These are phyloP conservation scores for Sebastes cheni DNA, from an alignment of 2,797 vertebrate species.

Conservation along the genomic window DNA sequence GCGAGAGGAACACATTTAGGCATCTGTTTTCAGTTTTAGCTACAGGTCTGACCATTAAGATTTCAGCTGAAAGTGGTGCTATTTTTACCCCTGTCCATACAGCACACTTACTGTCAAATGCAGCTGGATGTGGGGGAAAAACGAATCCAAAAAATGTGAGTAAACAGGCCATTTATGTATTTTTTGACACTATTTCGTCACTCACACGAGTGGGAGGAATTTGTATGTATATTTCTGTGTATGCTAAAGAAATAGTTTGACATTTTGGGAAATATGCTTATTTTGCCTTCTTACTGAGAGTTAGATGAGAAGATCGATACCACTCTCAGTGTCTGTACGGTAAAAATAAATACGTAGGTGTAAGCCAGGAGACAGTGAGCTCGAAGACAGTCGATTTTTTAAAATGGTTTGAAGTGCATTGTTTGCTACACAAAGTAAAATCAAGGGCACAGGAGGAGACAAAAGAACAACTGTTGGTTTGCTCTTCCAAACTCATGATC, in stretches of 20 bases:
- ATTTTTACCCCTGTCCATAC: constrained; percentile 16
- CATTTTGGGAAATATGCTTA: background rate
- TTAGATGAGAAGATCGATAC: background rate
- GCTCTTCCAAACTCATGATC: background rate
- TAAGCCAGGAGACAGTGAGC: background rate
- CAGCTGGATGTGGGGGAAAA: constrained; percentile 1
- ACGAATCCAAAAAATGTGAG: background rate
- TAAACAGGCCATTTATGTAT: background rate
- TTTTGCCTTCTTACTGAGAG: background rate
- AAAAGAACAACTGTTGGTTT: constrained; percentile 11
- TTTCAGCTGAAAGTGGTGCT: constrained; percentile 18
- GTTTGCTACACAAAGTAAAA: background rate
- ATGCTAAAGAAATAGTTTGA: background rate
- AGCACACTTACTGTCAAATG: constrained; percentile 38
- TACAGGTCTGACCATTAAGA: constrained; percentile 28
- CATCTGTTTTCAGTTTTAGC: constrained; percentile 39
- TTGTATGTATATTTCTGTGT: background rate
- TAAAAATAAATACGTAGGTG: background rate
- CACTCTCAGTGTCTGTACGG: background rate
- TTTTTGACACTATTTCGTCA: background rate
- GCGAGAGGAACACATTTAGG: constrained; percentile 22
- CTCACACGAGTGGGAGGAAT: background rate
- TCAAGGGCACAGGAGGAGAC: constrained; percentile 13
- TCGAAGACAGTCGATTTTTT: background rate
- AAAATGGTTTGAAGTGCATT: background rate